Base-by-base conservation (phyloP, 92 coral and sea anemone genomes). In the Pocillopora grandis region DNA sequence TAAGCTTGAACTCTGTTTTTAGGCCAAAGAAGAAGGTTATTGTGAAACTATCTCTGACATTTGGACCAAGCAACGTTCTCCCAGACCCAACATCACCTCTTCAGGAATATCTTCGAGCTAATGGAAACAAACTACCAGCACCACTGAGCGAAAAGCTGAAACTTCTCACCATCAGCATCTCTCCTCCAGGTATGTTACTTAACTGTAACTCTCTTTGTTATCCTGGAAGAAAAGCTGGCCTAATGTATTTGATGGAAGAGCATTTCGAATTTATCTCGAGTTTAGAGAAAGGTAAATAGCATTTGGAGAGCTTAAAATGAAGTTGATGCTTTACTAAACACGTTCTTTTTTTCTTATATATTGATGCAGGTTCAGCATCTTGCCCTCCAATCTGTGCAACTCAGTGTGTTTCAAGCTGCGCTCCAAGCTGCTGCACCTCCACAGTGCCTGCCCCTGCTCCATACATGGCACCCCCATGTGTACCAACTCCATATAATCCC, bases 151-250 rank as follows among this genome's bases (percentile, higher is more conserved):
- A 85, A 81, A 27, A 57, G 59, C 76, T 85, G 14, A 89, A 76
- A 33, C 71, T 94, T 75, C 75, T 85, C 4, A 85, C 95, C 12
- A 79, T 94, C 60, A 87, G 82, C 15, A 87, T 94, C 16, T 87
- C 92, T 42, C 93, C 90, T 74, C 98, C 98, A 84, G 98, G 98
- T 94, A 75, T 62, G n/a, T 9, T 12, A 42, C 19, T 6, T 14
- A 12, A 9, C 1, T 7, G 52, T 42, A 42, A 42, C 52, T 42
- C 52, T 3, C 52, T 42, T 42, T 42, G 52, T 42, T 42, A 3
- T 42, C 52, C 4, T 42, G 52, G 8, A 42, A 42, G 52, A 42
- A 42, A 3, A 42, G 8, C 52, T 3, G 52, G 52, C 52, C 52
- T 42, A 42, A 42, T 42, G 52, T 7, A 42, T 42, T 42, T 7